Conservation (phyloP, 2,797 vertebrate genomes). For the Myripristis jacobus region DNA sequence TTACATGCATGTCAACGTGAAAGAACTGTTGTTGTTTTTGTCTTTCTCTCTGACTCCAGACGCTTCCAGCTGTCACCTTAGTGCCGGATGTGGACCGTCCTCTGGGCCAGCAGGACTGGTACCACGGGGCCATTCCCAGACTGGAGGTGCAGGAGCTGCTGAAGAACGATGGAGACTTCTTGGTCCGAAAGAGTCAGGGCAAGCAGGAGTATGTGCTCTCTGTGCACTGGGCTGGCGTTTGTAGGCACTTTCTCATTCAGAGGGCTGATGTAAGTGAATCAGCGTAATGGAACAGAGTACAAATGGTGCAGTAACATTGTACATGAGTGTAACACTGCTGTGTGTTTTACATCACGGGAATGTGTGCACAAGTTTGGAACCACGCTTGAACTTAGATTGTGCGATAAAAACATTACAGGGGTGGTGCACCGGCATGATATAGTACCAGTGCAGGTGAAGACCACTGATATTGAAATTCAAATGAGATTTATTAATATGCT, state of each 20-base stretch:
- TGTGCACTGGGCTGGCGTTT: constrained; percentile 88
- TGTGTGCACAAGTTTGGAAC: background rate
- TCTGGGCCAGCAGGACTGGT: constrained; percentile 93
- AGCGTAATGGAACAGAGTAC: background rate
- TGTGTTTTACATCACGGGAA: background rate
- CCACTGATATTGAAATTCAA: too few relatives aligned
- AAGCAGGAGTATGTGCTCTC: constrained; percentile 94
- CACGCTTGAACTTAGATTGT: too few relatives aligned
- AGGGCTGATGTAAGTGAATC: constrained; percentile 85
- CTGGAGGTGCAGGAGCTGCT: constrained; percentile 90
- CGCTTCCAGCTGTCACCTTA: constrained; percentile 76
- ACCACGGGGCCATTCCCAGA: constrained; percentile 93
- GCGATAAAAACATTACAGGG: too few relatives aligned
- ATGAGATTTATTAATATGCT: too few relatives aligned
- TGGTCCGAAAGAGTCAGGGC: constrained; percentile 93
- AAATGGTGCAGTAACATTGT: background rate
- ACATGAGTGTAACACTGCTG: background rate
- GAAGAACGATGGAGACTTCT: constrained; percentile 88
- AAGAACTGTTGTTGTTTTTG: constrained; percentile 13
- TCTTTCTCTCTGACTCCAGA: constrained; percentile 74
- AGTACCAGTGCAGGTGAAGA: too few relatives aligned
- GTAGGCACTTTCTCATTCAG: constrained; percentile 96
- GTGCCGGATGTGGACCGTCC: constrained; percentile 89
- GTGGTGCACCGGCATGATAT: too few relatives aligned
- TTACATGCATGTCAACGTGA: constrained; percentile 41